phyloP scores from a whole-genome alignment of 2,888 invertebrate genomes.

The Calliscelio sp. region DNA sequence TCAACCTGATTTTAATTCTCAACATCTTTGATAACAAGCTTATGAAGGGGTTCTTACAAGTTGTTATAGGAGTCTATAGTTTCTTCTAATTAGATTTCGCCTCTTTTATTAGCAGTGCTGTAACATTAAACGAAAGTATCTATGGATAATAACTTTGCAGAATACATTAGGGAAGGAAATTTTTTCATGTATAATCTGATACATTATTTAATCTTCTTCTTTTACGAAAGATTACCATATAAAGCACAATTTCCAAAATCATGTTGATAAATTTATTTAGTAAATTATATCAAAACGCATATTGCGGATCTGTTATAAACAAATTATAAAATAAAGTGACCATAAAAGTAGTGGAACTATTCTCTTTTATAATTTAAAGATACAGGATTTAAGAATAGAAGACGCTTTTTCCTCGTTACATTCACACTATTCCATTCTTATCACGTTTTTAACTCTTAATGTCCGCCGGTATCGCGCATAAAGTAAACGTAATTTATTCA shows the following conservation, averaged over 20 bases:
- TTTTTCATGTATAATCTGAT: neutral
- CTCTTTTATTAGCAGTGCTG: constrained; percentile 41
- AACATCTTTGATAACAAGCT: constrained; percentile 45
- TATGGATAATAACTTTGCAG: constrained; percentile 47
- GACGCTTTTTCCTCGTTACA: neutral
- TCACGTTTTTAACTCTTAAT: constrained; percentile 11
- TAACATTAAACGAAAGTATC: constrained; percentile 53
- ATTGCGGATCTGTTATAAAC: too few species aligned
- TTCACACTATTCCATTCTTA: neutral
- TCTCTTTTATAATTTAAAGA: too few species aligned
- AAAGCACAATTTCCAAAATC: too few species aligned
- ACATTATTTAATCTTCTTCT: neutral
- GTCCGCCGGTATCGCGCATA: constrained; percentile 8
- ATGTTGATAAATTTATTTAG: too few species aligned
- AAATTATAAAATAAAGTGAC: too few species aligned
- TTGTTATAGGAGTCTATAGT: constrained; percentile 52
- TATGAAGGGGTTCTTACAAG: constrained; percentile 45
- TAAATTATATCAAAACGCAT: too few species aligned
- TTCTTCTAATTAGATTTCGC: constrained; percentile 57
- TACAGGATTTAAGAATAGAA: too few species aligned
- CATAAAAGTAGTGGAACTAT: too few species aligned
- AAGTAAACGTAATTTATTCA: constrained; percentile 52
- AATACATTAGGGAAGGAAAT: constrained; percentile 1
- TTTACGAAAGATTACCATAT: too few species aligned
- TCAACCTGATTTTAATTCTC: constrained; percentile 30